A percentile compares a stretch with the other conserved stretches of the same genome.
Conservation (phyloP, 2,888 invertebrate species). For the Heteromyza rotundicornis region DNA sequence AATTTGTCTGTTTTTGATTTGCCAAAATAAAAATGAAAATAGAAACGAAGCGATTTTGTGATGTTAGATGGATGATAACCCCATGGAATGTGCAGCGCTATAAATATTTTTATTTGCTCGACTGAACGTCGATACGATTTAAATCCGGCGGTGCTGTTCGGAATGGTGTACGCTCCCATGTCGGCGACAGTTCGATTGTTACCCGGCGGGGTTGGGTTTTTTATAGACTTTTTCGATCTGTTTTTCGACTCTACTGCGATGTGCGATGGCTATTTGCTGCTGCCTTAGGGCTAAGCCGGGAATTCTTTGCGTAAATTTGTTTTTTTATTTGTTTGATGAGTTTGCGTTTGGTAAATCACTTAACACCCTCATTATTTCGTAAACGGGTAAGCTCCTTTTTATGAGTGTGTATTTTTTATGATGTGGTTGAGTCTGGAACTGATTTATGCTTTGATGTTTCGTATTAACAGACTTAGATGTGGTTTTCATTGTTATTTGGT, state of each 20-base stretch:
- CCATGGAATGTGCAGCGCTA: slow-evolving; percentile 39
- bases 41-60: neutral
- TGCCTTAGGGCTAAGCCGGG: slow-evolving; percentile 6
- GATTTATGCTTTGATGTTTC: slow-evolving; percentile 42
- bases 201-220: slow-evolving; percentile 14
- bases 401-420: slow-evolving; percentile 15
- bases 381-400: no score
- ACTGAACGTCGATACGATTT: slow-evolving; percentile 4
- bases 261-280: neutral
- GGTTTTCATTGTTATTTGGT: neutral
- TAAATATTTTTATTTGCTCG: slow-evolving; percentile 49
- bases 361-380: slow-evolving; percentile 39
- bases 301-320: neutral
- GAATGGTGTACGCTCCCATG: neutral
- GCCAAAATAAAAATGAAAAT: slow-evolving; percentile 48
- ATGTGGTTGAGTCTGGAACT: slow-evolving; percentile 36
- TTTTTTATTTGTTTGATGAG: slow-evolving; percentile 3
- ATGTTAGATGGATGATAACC: neutral
- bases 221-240: neutral
- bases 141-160: neutral
- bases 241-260: neutral
- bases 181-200: slow-evolving; percentile 23
- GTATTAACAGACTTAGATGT: slow-evolving; percentile 5
- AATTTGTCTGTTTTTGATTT: slow-evolving; percentile 62
- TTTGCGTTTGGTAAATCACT: slow-evolving; percentile 35